A percentile compares a stretch with the other conserved stretches of the same genome.
Conservation (phyloP, 2,113 vertebrate species). For the Grammomys dolichurus region DNA sequence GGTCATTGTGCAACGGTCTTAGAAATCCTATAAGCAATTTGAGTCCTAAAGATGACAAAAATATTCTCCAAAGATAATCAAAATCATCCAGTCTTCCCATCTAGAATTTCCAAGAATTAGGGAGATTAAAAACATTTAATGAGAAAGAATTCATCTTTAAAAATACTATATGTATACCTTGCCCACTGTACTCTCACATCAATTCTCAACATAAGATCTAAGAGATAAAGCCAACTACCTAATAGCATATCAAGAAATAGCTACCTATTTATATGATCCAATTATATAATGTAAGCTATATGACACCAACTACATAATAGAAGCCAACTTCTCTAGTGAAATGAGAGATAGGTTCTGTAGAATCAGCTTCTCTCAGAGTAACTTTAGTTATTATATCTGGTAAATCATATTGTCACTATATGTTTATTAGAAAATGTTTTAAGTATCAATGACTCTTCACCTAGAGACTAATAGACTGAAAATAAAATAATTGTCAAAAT, state of each 20-base stretch:
- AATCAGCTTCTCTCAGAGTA: constrained; percentile 22
- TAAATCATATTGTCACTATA: constrained; percentile 36
- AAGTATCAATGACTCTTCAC: not conserved
- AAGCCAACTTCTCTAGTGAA: constrained; percentile 20
- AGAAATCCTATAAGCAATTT: constrained; percentile 40
- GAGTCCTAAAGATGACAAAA: not conserved
- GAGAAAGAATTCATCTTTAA: not conserved
- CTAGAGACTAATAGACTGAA: not conserved
- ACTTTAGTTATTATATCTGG: constrained; percentile 42
- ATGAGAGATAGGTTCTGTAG: constrained; percentile 34
- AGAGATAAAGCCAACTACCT: not conserved
- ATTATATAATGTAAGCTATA: not conserved
- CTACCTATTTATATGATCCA: constrained; percentile 21
- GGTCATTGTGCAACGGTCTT: not conserved
- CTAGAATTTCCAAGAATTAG: not conserved
- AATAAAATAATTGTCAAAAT: constrained; percentile 40
- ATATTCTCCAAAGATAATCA: not conserved
- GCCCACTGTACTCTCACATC: not conserved
- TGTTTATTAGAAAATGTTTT: constrained; percentile 41
- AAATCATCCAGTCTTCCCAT: constrained; percentile 39
- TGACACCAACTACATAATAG: not conserved
- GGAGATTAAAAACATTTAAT: constrained; percentile 30
- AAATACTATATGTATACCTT: not conserved
- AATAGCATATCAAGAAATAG: not conserved
- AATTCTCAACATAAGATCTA: constrained; percentile 34